phyloP scores from a whole-genome alignment of 2,797 vertebrate species.

The Remorina albescens region DNA sequence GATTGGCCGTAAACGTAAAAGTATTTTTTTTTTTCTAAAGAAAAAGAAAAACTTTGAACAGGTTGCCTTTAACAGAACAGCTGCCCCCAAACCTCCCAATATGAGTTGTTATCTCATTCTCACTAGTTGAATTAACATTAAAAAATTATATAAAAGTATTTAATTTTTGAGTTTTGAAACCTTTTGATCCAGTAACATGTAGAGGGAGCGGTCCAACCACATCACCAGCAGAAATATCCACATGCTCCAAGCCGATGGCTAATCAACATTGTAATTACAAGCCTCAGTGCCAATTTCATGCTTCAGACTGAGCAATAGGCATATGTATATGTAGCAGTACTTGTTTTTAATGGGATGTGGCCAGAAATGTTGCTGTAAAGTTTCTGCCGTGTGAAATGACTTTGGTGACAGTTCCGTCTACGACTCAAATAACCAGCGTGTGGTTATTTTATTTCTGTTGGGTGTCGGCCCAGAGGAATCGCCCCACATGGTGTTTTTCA shows the following conservation, averaged over 20 bases:
- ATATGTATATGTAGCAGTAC: conserved; percentile 7
- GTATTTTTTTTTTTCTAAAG: background rate
- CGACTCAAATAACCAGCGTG: background rate
- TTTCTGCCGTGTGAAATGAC: conserved; percentile 2
- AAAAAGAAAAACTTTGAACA: background rate
- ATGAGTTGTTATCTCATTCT: no score
- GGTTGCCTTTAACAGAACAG: background rate
- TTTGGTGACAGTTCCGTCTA: background rate
- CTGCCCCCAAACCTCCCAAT: no score
- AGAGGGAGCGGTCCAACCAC: conserved; percentile 1
- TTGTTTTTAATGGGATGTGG: conserved; percentile 23
- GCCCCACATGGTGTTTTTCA: conserved; percentile 18
- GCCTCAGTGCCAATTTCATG: conserved; percentile 33
- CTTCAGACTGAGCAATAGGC: conserved; percentile 34
- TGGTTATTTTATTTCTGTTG: conserved; percentile 27
- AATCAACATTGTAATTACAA: conserved; percentile 53
- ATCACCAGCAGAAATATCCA: conserved; percentile 23
- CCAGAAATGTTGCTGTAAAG: background rate
- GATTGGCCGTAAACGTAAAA: background rate
- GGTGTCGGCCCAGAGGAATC: conserved; percentile 33
- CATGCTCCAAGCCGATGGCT: conserved; percentile 8
- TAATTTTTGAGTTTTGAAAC: background rate
- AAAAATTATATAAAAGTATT: background rate
- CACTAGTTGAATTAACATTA: background rate
- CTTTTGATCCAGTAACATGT: conserved; percentile 5